These are phyloP conservation scores for Coleophora deauratella DNA, from an alignment of 2,888 invertebrate species.

Conservation along the genomic window DNA sequence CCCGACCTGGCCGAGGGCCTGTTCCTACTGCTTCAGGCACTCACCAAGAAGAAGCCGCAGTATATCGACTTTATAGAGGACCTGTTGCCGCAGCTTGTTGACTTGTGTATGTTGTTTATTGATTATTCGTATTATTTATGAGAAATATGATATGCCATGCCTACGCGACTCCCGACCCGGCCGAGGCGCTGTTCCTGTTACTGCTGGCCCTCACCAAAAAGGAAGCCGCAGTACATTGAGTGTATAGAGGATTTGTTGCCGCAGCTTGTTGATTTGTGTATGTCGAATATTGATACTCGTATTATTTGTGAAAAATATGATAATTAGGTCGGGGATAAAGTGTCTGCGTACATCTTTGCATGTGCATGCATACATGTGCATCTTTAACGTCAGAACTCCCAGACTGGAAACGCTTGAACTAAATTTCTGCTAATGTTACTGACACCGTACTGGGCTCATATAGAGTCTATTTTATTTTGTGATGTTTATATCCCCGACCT, in stretches of 20 bases:
- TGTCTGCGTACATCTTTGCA: too few species aligned
- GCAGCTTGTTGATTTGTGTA: slow-evolving; percentile 47
- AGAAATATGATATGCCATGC: too few species aligned
- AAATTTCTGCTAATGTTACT: too few species aligned
- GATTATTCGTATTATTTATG: too few species aligned
- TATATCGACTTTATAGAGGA: slow-evolving; percentile 48
- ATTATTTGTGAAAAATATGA: too few species aligned
- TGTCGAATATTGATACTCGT: slow-evolving; percentile 5
- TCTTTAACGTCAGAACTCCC: too few species aligned
- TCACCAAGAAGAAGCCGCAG: slow-evolving; percentile 78
- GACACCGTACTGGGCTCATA: too few species aligned
- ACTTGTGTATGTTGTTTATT: slow-evolving; percentile 33
- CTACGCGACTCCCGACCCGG: slow-evolving; percentile 78
- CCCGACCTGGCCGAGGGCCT: slow-evolving; percentile 83
- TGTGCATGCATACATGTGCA: too few species aligned
- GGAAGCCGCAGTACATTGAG: slow-evolving; percentile 58
- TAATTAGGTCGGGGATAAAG: too few species aligned
- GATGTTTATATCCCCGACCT: too few species aligned
- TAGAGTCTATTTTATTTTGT: too few species aligned
- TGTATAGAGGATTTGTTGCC: slow-evolving; percentile 46
- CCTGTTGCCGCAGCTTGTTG: slow-evolving; percentile 39
- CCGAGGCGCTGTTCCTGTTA: slow-evolving; percentile 80
- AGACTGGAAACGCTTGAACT: too few species aligned
- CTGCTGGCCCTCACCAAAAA: slow-evolving; percentile 80
- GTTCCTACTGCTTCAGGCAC: slow-evolving; percentile 75